Conservation (phyloP, 2,113 vertebrate genomes). For the Stegostoma tigrinum region DNA sequence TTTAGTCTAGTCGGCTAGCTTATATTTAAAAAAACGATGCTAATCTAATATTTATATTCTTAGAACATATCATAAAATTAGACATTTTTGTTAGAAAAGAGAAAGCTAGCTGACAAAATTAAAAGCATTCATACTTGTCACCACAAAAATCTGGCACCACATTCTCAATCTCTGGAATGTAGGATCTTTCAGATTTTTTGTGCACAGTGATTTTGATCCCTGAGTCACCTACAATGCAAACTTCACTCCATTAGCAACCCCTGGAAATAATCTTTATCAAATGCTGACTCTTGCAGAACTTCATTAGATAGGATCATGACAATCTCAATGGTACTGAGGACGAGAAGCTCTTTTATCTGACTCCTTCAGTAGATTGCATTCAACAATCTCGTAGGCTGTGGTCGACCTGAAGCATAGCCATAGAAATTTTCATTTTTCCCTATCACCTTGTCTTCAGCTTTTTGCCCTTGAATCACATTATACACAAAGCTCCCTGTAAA, state of each 20-base stretch:
- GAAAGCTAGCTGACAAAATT: background rate
- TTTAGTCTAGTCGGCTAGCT: background rate
- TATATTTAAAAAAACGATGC: background rate
- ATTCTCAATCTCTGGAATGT: background rate
- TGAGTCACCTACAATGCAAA: background rate
- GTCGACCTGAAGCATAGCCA: too few species aligned
- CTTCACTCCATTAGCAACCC: background rate
- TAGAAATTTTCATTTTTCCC: too few species aligned
- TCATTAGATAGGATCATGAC: too few species aligned
- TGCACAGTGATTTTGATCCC: background rate
- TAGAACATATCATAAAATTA: background rate
- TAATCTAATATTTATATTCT: background rate
- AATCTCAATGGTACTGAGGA: too few species aligned
- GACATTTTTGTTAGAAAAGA: background rate
- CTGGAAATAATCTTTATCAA: too few species aligned
- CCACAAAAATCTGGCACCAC: background rate
- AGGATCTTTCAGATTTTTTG: background rate
- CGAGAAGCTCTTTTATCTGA: too few species aligned
- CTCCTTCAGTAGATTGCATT: too few species aligned
- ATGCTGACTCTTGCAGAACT: too few species aligned
- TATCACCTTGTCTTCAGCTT: too few species aligned
- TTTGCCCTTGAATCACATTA: too few species aligned
- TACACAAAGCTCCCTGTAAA: too few species aligned
- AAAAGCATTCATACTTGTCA: background rate
- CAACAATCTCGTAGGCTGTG: too few species aligned